Conservation (phyloP, 2,888 invertebrate genomes). For the Cantharis rufa region DNA sequence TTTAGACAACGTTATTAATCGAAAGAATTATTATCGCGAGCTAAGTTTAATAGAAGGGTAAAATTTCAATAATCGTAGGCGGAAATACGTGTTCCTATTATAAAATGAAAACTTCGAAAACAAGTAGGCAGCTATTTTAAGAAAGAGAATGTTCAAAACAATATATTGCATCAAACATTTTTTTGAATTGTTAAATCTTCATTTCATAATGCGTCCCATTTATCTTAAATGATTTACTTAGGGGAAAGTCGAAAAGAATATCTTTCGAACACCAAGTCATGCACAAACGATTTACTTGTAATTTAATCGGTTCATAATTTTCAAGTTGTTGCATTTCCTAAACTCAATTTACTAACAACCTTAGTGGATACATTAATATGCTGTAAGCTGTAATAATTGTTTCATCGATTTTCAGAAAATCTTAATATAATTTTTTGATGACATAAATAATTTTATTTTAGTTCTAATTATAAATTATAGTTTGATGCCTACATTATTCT, state of each 20-base stretch:
- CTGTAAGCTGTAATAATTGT: too few relatives aligned
- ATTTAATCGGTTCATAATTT: background rate
- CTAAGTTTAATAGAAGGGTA: background rate
- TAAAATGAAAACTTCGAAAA: background rate
- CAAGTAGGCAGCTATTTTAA: background rate
- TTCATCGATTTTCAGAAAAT: too few relatives aligned
- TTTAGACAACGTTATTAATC: constrained; percentile 10
- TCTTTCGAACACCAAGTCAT: too few relatives aligned
- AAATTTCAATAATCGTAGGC: constrained; percentile 3
- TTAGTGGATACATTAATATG: too few relatives aligned
- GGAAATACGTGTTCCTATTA: background rate
- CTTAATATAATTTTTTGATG: too few relatives aligned
- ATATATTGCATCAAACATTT: background rate
- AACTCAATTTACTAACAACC: background rate
- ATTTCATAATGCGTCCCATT: background rate
- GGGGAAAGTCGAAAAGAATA: background rate
- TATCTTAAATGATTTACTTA: background rate
- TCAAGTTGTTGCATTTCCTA: background rate
- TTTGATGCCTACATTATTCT: too few relatives aligned
- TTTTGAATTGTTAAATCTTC: background rate
- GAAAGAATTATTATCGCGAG: background rate
- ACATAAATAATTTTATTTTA: too few relatives aligned
- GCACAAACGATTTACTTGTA: background rate
- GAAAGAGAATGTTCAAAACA: background rate
- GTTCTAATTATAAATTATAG: too few relatives aligned